Conservation (phyloP, 1,140 invertebrate species). For the Calliopsis andreniformis region DNA sequence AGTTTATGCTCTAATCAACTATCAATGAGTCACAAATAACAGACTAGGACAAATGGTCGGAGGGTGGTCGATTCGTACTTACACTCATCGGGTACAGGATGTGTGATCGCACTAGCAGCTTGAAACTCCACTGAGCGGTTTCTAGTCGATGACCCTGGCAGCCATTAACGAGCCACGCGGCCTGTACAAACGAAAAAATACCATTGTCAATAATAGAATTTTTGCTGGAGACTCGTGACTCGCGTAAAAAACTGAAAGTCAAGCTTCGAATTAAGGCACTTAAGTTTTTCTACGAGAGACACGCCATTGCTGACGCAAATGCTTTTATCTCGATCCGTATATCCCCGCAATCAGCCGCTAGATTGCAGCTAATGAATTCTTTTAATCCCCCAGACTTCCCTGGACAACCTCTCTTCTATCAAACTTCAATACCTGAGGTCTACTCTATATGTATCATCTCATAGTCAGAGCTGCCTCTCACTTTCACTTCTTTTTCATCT, state of each 20-base stretch:
- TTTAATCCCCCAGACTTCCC: not conserved
- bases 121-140: constrained; percentile 54
- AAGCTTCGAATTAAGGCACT: not conserved
- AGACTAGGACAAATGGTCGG: too few relatives aligned
- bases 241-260: not conserved
- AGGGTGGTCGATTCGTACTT: too few relatives aligned
- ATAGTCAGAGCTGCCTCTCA: too few relatives aligned
- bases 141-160: constrained; percentile 57
- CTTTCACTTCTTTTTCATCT: too few relatives aligned
- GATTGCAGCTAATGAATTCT: constrained; percentile 1
- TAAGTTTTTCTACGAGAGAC: not conserved
- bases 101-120: constrained; percentile 58
- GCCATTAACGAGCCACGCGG: constrained; percentile 55
- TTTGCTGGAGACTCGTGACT: not conserved
- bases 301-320: not conserved
- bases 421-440: too few relatives aligned
- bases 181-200: constrained; percentile 53
- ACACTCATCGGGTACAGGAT: constrained; percentile 75
- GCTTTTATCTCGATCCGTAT: not conserved
- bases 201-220: constrained; percentile 33
- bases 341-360: not conserved
- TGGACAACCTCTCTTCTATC: too few relatives aligned
- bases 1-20: too few relatives aligned
- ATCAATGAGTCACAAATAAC: too few relatives aligned
- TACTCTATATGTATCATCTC: too few relatives aligned